Evolutionary conservation across 2,113 vertebrate species (phyloP).

Genomic region (Fregetta grallaria): DNA sequence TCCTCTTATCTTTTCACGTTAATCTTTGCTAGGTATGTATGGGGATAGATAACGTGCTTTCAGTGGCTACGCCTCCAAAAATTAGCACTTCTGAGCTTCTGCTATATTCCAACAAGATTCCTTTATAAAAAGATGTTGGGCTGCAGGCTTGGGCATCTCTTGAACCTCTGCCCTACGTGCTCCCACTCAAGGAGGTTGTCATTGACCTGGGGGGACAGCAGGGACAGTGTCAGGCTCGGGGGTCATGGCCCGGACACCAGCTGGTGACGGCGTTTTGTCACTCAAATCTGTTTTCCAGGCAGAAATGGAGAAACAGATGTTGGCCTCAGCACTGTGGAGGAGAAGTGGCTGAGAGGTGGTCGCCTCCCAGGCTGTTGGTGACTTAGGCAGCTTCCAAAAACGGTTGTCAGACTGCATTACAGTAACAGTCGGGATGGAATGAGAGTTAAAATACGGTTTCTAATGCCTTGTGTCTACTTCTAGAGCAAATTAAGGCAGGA

Average conservation of each 20-base stretch:
- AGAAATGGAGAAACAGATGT: not conserved
- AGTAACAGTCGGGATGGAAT: not conserved
- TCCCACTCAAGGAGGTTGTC: not conserved
- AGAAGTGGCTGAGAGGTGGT: not conserved
- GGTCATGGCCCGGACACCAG: not conserved
- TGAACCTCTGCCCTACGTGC: not conserved
- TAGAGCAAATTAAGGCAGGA: not conserved
- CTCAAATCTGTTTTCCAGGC: not conserved
- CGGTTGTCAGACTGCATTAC: not conserved
- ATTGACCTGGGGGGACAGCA: not conserved
- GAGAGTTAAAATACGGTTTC: not conserved
- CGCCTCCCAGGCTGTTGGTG: not conserved
- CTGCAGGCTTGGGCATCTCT: not conserved
- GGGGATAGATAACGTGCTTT: not conserved
- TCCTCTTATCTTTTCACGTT: not conserved
- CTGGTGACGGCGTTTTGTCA: accelerated
- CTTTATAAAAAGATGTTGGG: not conserved
- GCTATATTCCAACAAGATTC: not conserved
- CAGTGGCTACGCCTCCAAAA: not conserved
- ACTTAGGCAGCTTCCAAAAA: not conserved
- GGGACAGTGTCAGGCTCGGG: not conserved
- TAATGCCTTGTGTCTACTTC: not conserved
- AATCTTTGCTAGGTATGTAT: not conserved
- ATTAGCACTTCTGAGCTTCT: not conserved
- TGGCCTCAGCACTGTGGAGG: accelerated